A percentile compares a stretch with the other conserved stretches of the same genome.
These are phyloP conservation scores for Nasonia oneida DNA, from an alignment of 2,888 invertebrate genomes.

Conservation along the genomic window DNA sequence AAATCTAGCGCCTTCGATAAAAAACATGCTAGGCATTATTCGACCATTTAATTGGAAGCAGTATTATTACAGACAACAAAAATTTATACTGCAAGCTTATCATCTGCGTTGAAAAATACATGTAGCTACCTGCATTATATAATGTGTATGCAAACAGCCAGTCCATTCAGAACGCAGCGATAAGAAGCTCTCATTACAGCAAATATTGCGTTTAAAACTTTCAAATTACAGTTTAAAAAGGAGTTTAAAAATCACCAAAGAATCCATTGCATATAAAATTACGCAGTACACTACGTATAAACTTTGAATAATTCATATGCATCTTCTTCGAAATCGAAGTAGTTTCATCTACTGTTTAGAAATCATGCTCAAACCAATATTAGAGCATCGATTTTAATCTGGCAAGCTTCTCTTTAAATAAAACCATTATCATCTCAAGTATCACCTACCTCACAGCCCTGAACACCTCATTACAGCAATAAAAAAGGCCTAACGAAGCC, in stretches of 20 bases:
- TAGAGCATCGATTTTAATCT: not conserved
- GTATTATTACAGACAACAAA: not conserved
- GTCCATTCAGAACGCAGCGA: slow-evolving; percentile 8
- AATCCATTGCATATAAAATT: not conserved
- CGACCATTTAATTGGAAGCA: not conserved
- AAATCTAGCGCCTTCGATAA: not conserved
- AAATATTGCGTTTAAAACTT: not conserved
- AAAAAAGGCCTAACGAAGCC: slow-evolving; percentile 19
- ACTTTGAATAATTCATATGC: not conserved
- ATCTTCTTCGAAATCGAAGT: not conserved
- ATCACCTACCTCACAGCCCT: slow-evolving; percentile 14
- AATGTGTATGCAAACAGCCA: not conserved
- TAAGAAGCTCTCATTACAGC: not conserved
- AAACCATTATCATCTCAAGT: not conserved
- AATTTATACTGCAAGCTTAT: not conserved
- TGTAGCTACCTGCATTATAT: not conserved
- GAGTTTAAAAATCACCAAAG: not conserved
- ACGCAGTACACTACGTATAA: not conserved
- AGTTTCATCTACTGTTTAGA: not conserved
- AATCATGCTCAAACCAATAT: not conserved
- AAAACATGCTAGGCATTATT: not conserved
- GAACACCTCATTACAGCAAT: not conserved
- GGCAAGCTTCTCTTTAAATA: not conserved
- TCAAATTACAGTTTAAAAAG: not conserved
- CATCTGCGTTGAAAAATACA: not conserved